Percentiles rank a stretch among this genome's conserved stretches.
Conservation (phyloP, 64 coral and sea anemone species). For the Montipora efflorescens region DNA sequence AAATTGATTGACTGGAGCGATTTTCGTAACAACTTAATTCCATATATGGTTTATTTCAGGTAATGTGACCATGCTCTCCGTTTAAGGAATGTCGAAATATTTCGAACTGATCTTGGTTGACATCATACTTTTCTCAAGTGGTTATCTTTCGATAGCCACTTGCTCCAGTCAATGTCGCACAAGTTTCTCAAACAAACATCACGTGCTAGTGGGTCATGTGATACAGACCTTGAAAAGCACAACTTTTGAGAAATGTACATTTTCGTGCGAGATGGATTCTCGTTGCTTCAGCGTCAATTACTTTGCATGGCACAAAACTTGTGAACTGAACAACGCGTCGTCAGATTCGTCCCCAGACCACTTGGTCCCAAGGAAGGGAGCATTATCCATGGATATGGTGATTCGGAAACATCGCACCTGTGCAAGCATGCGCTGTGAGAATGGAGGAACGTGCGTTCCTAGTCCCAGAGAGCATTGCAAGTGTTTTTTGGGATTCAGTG, state of each 20-base stretch:
- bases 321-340: conserved; percentile 13
- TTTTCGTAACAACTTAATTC: background rate
- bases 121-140: background rate
- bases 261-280: conserved; percentile 26
- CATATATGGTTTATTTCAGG: background rate
- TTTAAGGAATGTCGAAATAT: background rate
- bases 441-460: conserved; percentile 24
- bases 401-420: background rate
- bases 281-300: conserved; percentile 38
- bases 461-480: background rate
- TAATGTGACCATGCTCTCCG: background rate
- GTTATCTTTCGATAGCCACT: background rate
- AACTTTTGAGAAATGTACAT: conserved; percentile 33
- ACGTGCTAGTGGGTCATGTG: conserved; percentile 11
- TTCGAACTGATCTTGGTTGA: background rate
- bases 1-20: background rate
- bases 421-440: conserved; percentile 33
- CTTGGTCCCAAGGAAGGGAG: conserved; percentile 8
- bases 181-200: background rate
- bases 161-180: background rate
- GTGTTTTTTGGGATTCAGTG: background rate
- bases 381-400: conserved; percentile 10
- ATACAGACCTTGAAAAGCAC: conserved; percentile 6
- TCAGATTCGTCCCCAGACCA: background rate
- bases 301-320: background rate